These are phyloP conservation scores for Melanerpes aurifrons DNA, from an alignment of 2,113 vertebrate genomes.

Conservation along the genomic window DNA sequence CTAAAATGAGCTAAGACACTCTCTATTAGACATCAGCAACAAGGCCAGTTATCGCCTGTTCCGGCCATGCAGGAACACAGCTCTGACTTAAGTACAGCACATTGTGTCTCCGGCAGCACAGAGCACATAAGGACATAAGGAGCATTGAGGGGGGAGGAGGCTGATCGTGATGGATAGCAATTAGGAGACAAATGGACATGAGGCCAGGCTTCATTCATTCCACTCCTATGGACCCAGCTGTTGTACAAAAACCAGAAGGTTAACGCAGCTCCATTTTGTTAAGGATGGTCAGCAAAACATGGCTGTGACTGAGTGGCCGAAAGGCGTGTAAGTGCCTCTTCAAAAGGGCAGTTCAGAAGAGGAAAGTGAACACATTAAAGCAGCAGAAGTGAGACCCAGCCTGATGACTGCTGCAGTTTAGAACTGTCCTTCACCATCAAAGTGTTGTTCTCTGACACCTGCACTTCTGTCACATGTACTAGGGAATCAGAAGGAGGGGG, in stretches of 20 bases:
- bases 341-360: neutral
- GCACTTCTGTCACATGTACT: rapidly evolving
- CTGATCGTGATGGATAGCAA: neutral
- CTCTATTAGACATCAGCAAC: neutral
- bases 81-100: neutral
- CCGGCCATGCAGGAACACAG: neutral
- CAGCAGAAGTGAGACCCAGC: neutral
- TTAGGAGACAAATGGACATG: neutral
- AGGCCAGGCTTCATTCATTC: neutral
- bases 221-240: neutral
- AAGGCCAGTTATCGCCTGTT: rapidly evolving
- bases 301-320: neutral
- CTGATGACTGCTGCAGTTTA: neutral
- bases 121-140: neutral
- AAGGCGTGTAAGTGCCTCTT: neutral
- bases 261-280: neutral
- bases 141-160: neutral
- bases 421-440: neutral
- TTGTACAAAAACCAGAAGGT: neutral
- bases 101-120: rapidly evolving
- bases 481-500: neutral
- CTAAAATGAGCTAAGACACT: neutral
- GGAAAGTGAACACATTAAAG: neutral
- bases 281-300: neutral
- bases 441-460: neutral